These are phyloP conservation scores for Drosophila virilis DNA, from an alignment of 1,140 invertebrate species.

Conservation along the genomic window DNA sequence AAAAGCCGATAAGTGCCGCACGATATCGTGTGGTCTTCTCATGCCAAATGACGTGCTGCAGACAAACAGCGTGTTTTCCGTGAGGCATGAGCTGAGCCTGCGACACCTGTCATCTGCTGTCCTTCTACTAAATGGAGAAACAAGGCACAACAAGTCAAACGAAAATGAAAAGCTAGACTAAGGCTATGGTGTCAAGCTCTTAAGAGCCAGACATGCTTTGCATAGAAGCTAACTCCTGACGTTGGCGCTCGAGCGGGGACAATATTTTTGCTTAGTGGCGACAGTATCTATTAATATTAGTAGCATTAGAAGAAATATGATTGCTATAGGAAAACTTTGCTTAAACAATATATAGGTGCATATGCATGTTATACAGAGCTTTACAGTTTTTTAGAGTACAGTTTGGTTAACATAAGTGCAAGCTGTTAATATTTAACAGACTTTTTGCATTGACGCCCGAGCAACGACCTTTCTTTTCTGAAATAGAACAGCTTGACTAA, in stretches of 20 bases:
- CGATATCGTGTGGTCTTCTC: constrained; percentile 23
- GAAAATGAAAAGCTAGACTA: neutral
- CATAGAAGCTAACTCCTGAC: neutral
- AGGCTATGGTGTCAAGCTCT: neutral
- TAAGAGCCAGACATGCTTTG: no score
- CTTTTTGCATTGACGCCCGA: neutral
- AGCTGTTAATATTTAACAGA: neutral
- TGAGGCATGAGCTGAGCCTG: neutral
- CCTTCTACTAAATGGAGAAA: neutral
- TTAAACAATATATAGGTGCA: no score
- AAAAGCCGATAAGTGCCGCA: constrained; percentile 50
- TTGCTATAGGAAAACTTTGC: no score
- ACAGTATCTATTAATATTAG: no score
- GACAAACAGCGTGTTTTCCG: neutral
- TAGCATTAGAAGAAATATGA: no score
- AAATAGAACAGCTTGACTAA: neutral
- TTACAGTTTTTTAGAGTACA: no score
- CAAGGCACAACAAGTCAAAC: neutral
- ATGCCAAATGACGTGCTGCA: constrained; percentile 6
- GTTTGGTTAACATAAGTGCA: no score
- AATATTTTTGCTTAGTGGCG: no score
- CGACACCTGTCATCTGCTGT: constrained; percentile 29
- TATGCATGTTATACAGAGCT: no score
- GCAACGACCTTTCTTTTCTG: neutral
- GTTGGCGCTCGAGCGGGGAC: no score